phyloP scores from a whole-genome alignment of 2,113 vertebrate genomes.

The Illadopsis cleaveri region DNA sequence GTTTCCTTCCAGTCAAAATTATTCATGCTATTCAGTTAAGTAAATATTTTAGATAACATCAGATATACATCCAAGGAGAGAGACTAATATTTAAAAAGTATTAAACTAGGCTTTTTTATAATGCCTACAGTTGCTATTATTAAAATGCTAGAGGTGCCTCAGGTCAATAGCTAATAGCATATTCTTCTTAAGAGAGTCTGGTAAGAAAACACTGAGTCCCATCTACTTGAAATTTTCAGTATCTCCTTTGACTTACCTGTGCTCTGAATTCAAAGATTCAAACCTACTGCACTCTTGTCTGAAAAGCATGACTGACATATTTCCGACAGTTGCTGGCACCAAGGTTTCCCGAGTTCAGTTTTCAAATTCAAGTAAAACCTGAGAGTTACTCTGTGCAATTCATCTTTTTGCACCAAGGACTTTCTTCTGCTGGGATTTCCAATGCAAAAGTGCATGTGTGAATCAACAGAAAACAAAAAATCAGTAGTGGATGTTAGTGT shows the following conservation, averaged over 20 bases:
- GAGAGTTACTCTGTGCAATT: not conserved
- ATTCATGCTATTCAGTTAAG: not conserved
- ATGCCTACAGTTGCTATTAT: not conserved
- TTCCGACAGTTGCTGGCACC: not conserved
- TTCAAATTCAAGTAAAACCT: not conserved
- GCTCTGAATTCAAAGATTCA: not conserved
- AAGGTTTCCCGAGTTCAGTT: not conserved
- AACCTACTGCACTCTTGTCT: not conserved
- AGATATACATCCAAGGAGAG: not conserved
- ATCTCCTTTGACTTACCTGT: not conserved
- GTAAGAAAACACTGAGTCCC: not conserved
- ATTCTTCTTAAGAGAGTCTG: not conserved
- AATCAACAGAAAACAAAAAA: not conserved
- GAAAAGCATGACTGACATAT: not conserved
- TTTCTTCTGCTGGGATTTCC: not conserved
- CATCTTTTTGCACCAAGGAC: not conserved
- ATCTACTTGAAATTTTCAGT: not conserved
- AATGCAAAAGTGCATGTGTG: not conserved
- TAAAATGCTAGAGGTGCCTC: not conserved
- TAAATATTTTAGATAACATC: conserved; percentile 1
- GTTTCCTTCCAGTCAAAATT: not conserved
- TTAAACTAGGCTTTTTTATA: not conserved
- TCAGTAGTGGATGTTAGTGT: not conserved
- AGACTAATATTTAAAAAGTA: not conserved
- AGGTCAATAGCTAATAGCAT: not conserved